Base-by-base conservation (phyloP, 2,888 invertebrate species). In the Melipona beecheii region DNA sequence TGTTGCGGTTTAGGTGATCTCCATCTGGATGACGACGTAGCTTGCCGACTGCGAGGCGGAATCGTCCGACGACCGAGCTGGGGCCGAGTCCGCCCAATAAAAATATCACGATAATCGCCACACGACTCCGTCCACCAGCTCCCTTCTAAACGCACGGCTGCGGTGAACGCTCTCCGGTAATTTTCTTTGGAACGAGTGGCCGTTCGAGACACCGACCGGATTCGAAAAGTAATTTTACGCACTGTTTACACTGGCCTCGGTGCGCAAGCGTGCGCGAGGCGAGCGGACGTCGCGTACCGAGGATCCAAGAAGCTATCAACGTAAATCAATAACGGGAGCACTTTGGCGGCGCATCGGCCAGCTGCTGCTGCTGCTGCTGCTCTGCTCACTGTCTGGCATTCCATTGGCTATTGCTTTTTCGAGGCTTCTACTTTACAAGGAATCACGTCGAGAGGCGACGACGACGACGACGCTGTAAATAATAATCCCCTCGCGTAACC, bases 271-370 rank as follows among this genome's bases (percentile, higher is more conserved):
- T n/a, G 65, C 49, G 50, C 36, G 11, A 43, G 68, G 83, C 66
- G 62, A 75, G 72, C 80, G 84, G 71, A 82, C 11, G 78, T 80
- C 68, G 77, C 73, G 75, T 65, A 81, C 81, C 68, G 79, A 88
- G 82, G 87, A 88, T 90, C 88, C 88, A 87, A 90, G 90, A 92
- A 91, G 89, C 93, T 92, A 93, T 93, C 93, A 92, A 93, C 93
- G 93, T 93, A 93, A 93, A 93, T 93, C 93, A 93, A 93, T 93
- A 93, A 93, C 91, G 89, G 87, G 92, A 92, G 91, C 92, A 92
- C 92, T 92, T 92, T 89, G 91, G 90, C 92, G 89, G 90, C 90
- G 90, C 90, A 93, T 91, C 90, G 92, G 86, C 93, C 93, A 93
- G 92, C 93, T 93, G 92, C 92, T 89, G 89, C 9, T n/a, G n/a